These are phyloP conservation scores for Chamaetylas fuelleborni DNA, from an alignment of 2,113 vertebrate species.

Conservation along the genomic window DNA sequence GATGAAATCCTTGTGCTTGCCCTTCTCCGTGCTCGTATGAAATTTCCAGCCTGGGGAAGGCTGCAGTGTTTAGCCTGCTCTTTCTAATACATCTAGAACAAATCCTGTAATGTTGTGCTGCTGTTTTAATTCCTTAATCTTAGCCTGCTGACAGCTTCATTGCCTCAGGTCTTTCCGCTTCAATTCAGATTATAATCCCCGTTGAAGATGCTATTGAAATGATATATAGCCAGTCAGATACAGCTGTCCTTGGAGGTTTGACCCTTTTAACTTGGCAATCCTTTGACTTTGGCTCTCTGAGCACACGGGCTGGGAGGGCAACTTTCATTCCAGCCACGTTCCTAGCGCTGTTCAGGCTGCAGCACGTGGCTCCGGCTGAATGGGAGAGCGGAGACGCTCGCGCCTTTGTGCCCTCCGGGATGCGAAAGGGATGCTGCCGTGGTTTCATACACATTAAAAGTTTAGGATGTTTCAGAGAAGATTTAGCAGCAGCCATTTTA, in stretches of 20 bases:
- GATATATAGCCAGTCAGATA: conserved; percentile 62
- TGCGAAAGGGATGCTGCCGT: background rate
- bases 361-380: conserved; percentile 37
- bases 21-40: conserved; percentile 37
- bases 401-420: conserved; percentile 44
- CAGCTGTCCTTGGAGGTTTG: conserved; percentile 70
- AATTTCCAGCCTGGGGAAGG: conserved; percentile 13
- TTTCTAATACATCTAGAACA: conserved; percentile 54
- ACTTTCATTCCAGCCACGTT: conserved; percentile 67
- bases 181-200: conserved; percentile 76
- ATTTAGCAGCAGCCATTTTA: conserved; percentile 45
- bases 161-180: conserved; percentile 73
- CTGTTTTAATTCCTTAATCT: conserved; percentile 77
- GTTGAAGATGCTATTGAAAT: conserved; percentile 69
- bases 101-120: conserved; percentile 64
- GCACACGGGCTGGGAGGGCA: background rate
- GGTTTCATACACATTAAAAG: conserved; percentile 23
- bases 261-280: conserved; percentile 60
- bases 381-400: conserved; percentile 8
- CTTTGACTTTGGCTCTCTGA: conserved; percentile 27
- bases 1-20: conserved; percentile 60
- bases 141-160: conserved; percentile 74
- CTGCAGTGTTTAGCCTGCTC: conserved; percentile 26
- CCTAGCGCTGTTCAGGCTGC: conserved; percentile 33
- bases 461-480: conserved; percentile 29